Percentiles rank a stretch among this genome's conserved stretches.
Evolutionary conservation across 2,888 invertebrate species (phyloP).

Genomic region (Dryobotodes eremita): DNA sequence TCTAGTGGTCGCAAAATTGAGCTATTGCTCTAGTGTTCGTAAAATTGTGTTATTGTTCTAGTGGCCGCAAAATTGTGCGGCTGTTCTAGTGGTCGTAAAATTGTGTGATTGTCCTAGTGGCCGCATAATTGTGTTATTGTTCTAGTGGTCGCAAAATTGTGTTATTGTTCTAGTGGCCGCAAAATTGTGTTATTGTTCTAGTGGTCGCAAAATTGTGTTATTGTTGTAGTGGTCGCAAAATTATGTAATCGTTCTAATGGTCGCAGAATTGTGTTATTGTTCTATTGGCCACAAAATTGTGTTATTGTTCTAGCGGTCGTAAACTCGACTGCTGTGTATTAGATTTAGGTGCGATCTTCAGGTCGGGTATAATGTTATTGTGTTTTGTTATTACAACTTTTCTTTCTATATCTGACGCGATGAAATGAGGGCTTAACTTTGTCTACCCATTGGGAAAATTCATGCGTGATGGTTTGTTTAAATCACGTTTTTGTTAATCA

Average conservation of each 20-base stretch:
- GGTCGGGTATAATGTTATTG: too few species aligned
- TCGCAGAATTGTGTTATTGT: neutral
- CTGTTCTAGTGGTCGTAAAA: neutral
- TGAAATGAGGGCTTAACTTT: too few species aligned
- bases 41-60: neutral
- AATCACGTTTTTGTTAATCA: conserved; percentile 1
- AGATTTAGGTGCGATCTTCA: neutral
- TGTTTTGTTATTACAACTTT: too few species aligned
- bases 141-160: neutral
- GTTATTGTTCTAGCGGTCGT: neutral
- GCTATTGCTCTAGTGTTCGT: too few species aligned
- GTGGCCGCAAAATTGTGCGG: neutral
- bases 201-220: neutral
- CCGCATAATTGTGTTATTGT: neutral
- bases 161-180: too few species aligned
- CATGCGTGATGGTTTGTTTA: too few species aligned
- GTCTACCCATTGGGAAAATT: too few species aligned
- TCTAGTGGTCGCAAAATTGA: too few species aligned
- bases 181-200: neutral
- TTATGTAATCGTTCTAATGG: too few species aligned
- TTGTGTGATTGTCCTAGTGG: too few species aligned
- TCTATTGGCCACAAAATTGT: neutral
- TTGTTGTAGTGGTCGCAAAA: neutral
- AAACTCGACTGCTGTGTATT: neutral
- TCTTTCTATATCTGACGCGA: too few species aligned